Evolutionary conservation across 2,113 vertebrate species (phyloP), one percentile per base, ranked within the genome.

Genomic region (Platycercus adscitus): DNA sequence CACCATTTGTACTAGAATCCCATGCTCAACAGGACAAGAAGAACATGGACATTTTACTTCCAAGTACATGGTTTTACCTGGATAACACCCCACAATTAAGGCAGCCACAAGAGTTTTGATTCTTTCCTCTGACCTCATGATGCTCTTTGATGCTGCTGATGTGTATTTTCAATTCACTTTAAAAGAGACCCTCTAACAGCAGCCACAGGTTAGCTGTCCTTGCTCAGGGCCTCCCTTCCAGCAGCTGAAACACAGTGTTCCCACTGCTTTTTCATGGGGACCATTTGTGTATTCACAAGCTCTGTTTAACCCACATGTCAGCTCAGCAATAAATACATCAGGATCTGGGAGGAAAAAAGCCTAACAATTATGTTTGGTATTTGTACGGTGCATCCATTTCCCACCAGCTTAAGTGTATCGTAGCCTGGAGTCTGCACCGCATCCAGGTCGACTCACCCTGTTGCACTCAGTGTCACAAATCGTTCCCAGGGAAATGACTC

Each of bases 401-500:
- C 50, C 50, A 31, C 55, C 17, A 9, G 49, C 24, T 9, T 17
- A 23, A 9, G 33, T 35, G 56, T 35, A 35, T 16, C 9, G 9
- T 35, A 58, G 14, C 33, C 33, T 23, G 56, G 56, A 58, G 33
- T 58, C 56, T 28, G 68, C 24, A 28, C 4, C 23, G 2, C 55
- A 28, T 11, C 89, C 71, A 31, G 47, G 37, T 13, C 4, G 0
- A 49, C 47, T 21, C 24, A 11, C 37, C 8, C 56, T 7, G 56
- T 1, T 26, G 47, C 69, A 3, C 55, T 44, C 2, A 0, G 24
- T 8, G 39, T 20, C 46, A 13, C 46, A 44, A 14, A 19, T 3
- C 24, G 8, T 13, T 35, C 91, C 52, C 75, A 63, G 28, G 2
- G 37, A 56, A 78, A 21, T 3, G 33, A 13, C 39, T 28, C 15